Conservation (phyloP, 2,113 vertebrate genomes). For the Dendrocopos noguchii region DNA sequence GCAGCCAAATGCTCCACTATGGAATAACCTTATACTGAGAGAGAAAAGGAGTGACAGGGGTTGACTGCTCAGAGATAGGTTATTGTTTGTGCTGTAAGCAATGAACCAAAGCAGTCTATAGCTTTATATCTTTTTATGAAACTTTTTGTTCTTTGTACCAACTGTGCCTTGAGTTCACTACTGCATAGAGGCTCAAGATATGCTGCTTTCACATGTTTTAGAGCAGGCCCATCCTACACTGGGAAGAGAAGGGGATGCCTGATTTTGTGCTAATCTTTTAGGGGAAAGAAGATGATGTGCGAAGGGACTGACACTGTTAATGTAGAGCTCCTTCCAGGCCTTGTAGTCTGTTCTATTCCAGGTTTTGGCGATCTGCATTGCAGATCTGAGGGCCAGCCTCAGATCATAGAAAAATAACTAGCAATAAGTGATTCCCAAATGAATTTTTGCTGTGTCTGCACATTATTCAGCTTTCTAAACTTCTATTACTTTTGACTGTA, state of each 20-base stretch:
- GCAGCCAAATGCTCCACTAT: background rate
- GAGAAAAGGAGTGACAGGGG: background rate
- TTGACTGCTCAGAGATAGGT: background rate
- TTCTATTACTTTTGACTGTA: conserved; percentile 43
- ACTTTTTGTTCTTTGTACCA: background rate
- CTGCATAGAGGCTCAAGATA: background rate
- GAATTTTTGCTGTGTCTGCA: conserved; percentile 56
- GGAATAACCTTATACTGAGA: background rate
- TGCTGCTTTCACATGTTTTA: background rate
- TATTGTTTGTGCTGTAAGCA: background rate
- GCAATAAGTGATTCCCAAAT: conserved; percentile 47
- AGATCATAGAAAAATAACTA: conserved; percentile 11
- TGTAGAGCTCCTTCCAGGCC: background rate
- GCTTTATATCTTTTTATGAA: background rate
- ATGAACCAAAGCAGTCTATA: background rate
- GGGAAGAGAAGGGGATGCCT: background rate
- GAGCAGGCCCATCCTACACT: background rate
- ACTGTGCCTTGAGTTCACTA: background rate
- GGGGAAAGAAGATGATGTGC: background rate
- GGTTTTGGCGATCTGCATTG: conserved; percentile 48
- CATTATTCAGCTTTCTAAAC: conserved; percentile 26
- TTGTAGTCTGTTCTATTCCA: background rate
- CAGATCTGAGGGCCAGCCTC: conserved; percentile 33
- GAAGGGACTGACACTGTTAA: background rate
- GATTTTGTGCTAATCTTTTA: background rate